Percentiles rank a stretch among this genome's conserved stretches.
Evolutionary conservation across 1,140 invertebrate genomes (phyloP).

Genomic region (Vollenhovia emeryi): DNA sequence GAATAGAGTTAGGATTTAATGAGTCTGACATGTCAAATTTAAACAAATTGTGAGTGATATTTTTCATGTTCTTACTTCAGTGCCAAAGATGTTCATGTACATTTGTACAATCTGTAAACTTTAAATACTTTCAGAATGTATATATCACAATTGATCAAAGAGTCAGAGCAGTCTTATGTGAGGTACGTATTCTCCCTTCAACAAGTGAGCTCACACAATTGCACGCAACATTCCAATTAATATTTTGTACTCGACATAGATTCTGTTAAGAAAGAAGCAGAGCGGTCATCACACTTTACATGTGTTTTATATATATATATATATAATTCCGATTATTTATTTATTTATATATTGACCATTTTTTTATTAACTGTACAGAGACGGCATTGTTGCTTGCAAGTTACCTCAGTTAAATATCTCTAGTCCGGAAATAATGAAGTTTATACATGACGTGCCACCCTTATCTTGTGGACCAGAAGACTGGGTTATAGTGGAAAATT

Average conservation of each 20-base stretch:
- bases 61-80: background rate
- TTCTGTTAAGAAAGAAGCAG: background rate
- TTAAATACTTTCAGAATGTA: constrained; percentile 70
- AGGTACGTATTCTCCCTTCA: constrained; percentile 60
- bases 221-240: background rate
- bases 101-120: constrained; percentile 17
- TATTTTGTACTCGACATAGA: background rate
- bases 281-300: background rate
- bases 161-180: constrained; percentile 69
- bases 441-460: constrained; percentile 87
- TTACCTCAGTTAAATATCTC: constrained; percentile 88
- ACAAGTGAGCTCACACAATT: background rate
- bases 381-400: constrained; percentile 86
- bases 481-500: constrained; percentile 83
- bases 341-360: constrained; percentile 26
- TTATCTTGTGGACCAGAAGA: constrained; percentile 87
- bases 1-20: constrained; percentile 70
- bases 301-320: background rate
- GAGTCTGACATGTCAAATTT: constrained; percentile 75
- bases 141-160: constrained; percentile 78
- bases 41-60: constrained; percentile 80
- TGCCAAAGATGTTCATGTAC: constrained; percentile 14
- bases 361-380: constrained; percentile 60
- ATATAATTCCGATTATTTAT: background rate
- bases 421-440: constrained; percentile 89